Evolutionary conservation across 2,113 vertebrate species (phyloP), one percentile per base, ranked within the genome.

Genomic region (Bujurquina vittata): DNA sequence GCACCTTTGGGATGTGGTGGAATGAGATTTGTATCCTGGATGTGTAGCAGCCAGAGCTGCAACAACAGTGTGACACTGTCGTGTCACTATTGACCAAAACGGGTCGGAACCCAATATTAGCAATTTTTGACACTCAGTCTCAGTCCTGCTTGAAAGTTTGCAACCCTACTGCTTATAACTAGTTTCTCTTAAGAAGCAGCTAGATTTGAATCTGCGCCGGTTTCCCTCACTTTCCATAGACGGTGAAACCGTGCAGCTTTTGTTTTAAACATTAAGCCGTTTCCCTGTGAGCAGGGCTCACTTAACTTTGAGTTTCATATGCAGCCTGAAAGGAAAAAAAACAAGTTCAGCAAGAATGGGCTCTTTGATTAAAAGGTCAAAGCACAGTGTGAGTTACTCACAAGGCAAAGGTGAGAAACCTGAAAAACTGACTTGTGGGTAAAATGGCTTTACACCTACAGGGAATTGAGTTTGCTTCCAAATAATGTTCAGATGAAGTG

Each of bases 261-360:
- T 29, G 4, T 79, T 89, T 14, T 79, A 91, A 87, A 91, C 74
- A 80, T 91, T 89, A 86, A 74, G 83, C 75, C 17, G 59, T 54
- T 23, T 85, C 14, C 22, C 60, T 65, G 59, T 58, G 22, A 40
- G 35, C 60, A 81, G 10, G 75, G 76, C 75, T 57, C 72, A 80
- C 6, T 83, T 37, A 87, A 18, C 56, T 60, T 22, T 0, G 14
- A 61, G 57, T 52, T 60, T 29, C 31, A 57, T 61, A 2, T 57
- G 81, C 79, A 86, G 73, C 82, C 75, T 15, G 40, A 72, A 72
- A 86, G 33, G 79, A 83, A 84, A 84, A 84, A 85, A 88, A 91
- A 88, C 91, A 49, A 20, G 88, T 84, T 87, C 12, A 56, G 84
- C 87, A 54, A 80, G 83, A 90, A 80, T 12, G 49, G 78, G 79